These are phyloP conservation scores for Troilus luridus DNA, from an alignment of 2,888 invertebrate genomes.

Conservation along the genomic window DNA sequence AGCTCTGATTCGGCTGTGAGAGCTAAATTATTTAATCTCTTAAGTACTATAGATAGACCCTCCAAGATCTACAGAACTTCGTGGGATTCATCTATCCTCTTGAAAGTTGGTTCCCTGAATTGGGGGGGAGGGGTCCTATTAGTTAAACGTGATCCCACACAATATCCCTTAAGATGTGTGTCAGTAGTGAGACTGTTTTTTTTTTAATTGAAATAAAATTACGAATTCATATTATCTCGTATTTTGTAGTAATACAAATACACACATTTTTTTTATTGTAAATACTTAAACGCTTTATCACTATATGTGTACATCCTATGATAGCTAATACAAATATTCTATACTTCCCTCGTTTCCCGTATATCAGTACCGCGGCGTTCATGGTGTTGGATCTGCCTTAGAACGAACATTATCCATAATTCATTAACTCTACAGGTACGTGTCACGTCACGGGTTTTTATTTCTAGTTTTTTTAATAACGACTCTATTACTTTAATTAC, in stretches of 20 bases:
- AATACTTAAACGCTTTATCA: background rate
- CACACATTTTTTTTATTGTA: no score
- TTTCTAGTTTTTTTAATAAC: background rate
- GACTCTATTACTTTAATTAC: background rate
- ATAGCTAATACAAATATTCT: background rate
- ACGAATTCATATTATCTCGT: background rate
- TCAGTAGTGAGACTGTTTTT: no score
- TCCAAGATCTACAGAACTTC: no score
- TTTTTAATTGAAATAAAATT: no score
- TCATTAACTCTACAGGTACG: background rate
- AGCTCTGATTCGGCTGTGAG: no score
- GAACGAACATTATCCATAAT: constrained; percentile 1
- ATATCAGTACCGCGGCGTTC: background rate
- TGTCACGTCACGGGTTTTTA: background rate
- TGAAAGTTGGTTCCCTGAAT: no score
- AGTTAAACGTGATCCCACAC: no score
- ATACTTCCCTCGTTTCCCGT: background rate
- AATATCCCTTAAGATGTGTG: no score
- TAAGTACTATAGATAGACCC: no score
- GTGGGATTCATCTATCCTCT: no score
- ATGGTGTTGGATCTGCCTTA: background rate
- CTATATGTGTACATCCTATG: background rate
- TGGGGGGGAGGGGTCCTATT: no score
- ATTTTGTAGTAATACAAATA: background rate
- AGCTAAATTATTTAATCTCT: no score